Evolutionary conservation across 2,888 invertebrate genomes (phyloP).

Genomic region (Sepioteuthis lessoniana): DNA sequence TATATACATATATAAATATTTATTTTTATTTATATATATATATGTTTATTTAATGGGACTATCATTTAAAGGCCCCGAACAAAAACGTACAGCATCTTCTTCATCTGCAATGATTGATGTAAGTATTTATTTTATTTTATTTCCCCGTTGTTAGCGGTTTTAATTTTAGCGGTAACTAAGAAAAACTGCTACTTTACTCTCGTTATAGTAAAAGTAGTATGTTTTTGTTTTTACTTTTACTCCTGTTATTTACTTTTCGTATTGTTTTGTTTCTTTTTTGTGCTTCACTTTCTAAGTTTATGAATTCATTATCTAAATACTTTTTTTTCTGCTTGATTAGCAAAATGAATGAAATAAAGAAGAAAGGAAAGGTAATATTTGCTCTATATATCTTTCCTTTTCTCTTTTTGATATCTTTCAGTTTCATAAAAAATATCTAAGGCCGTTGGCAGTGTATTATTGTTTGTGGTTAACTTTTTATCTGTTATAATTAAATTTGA

Average conservation of each 20-base stretch:
- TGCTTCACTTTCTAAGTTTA: neutral
- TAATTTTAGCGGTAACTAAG: too few species aligned
- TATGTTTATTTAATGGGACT: conserved; percentile 46
- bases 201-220: neutral
- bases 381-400: neutral
- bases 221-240: neutral
- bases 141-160: neutral
- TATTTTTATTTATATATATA: neutral
- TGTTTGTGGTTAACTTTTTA: too few species aligned
- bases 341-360: neutral
- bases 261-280: neutral
- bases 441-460: neutral
- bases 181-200: too few species aligned
- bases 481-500: too few species aligned
- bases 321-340: neutral
- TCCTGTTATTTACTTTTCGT: neutral
- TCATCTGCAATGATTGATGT: conserved; percentile 45
- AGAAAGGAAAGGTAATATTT: neutral
- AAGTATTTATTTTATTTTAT: neutral
- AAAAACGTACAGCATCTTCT: conserved; percentile 15
- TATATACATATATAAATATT: neutral
- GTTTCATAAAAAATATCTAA: neutral
- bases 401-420: neutral
- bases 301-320: neutral
- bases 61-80: conserved; percentile 44